phyloP scores from a whole-genome alignment of 2,797 vertebrate species.

The Centroberyx gerrardi region DNA sequence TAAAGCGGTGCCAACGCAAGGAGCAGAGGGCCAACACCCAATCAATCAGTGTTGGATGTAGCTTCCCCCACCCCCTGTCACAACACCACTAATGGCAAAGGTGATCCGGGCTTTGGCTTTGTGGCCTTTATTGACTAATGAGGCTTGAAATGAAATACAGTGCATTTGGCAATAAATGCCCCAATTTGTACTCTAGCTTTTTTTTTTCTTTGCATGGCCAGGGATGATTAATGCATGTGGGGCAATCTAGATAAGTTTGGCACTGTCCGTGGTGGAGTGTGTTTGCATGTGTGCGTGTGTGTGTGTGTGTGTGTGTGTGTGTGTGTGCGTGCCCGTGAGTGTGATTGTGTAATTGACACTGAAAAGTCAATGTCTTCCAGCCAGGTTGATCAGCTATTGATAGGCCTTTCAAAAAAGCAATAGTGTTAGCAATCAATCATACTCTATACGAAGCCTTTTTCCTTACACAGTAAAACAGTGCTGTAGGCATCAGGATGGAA shows the following conservation, averaged over 20 bases:
- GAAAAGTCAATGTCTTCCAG: neutral
- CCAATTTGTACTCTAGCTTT: conserved; percentile 39
- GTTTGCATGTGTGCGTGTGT: conserved; percentile 14
- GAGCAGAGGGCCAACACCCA: conserved; percentile 12
- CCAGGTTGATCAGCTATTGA: neutral
- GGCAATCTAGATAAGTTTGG: neutral
- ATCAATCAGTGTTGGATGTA: conserved; percentile 26
- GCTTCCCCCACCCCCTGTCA: conserved; percentile 17
- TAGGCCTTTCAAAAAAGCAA: neutral
- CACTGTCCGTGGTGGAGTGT: neutral
- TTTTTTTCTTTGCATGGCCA: conserved; percentile 13
- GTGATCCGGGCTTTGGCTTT: conserved; percentile 40
- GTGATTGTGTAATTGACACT: neutral
- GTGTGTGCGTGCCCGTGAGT: neutral
- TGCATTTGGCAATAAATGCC: conserved; percentile 63
- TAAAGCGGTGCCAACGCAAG: neutral
- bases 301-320: conserved; percentile 18
- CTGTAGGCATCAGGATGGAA: neutral
- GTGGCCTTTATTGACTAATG: conserved; percentile 48
- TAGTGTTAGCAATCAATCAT: neutral
- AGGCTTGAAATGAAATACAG: conserved; percentile 71
- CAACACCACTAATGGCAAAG: conserved; percentile 44
- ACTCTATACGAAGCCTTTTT: neutral
- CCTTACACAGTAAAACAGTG: neutral
- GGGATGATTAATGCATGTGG: conserved; percentile 21